phyloP scores from a whole-genome alignment of 2,888 invertebrate genomes.

The Andrena trimmerana region DNA sequence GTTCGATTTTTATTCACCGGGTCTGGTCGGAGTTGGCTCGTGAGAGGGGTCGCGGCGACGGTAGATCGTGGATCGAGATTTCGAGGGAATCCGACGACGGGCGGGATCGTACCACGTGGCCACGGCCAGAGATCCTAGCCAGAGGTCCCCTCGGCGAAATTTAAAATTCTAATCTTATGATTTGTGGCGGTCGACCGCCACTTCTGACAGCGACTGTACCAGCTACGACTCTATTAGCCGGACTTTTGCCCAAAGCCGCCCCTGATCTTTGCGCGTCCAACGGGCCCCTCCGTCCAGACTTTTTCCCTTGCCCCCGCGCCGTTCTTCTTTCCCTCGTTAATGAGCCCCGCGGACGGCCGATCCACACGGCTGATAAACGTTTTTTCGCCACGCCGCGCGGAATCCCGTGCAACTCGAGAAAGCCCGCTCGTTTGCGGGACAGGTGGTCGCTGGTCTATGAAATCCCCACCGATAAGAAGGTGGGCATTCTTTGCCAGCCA shows the following conservation, averaged over 20 bases:
- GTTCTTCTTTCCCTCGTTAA: constrained; percentile 14
- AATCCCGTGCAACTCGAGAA: constrained; percentile 3
- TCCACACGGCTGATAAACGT: constrained; percentile 12
- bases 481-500: constrained; percentile 24
- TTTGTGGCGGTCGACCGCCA: constrained; percentile 79
- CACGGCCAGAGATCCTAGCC: constrained; percentile 38
- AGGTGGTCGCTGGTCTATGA: background rate
- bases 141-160: constrained; percentile 74
- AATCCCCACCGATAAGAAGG: background rate
- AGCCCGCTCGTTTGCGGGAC: background rate
- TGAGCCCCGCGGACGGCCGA: background rate
- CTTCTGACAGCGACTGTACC: constrained; percentile 80
- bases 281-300: constrained; percentile 18
- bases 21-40: constrained; percentile 52
- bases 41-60: constrained; percentile 66
- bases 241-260: constrained; percentile 78
- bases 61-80: constrained; percentile 82
- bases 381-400: background rate
- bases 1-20: constrained; percentile 75
- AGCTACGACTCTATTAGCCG: constrained; percentile 83
- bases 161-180: constrained; percentile 85
- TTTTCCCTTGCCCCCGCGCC: constrained; percentile 25
- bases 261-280: constrained; percentile 46
- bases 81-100: constrained; percentile 79
- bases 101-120: constrained; percentile 72